Evolutionary conservation across 2,113 vertebrate genomes (phyloP).

Genomic region (Tyto alba): DNA sequence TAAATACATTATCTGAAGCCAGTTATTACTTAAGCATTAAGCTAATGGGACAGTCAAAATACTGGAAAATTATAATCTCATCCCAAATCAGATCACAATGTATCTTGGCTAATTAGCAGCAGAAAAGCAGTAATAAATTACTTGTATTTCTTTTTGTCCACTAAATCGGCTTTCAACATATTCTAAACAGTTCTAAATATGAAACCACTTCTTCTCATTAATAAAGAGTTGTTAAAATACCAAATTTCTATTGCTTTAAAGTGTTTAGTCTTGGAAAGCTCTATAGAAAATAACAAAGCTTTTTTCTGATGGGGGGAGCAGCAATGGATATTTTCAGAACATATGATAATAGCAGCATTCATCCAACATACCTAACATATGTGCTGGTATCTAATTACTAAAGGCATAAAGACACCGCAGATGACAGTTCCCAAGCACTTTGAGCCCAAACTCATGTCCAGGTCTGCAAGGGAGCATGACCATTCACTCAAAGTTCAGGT

Average conservation of each 20-base stretch:
- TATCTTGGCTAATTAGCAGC: constrained; percentile 33
- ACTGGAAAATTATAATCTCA: constrained; percentile 58
- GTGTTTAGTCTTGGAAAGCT: not conserved
- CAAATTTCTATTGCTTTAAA: not conserved
- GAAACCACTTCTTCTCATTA: not conserved
- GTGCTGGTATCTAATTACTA: not conserved
- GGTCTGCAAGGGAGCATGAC: not conserved
- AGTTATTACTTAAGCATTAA: constrained; percentile 47
- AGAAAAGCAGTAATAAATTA: constrained; percentile 35
- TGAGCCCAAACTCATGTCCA: not conserved
- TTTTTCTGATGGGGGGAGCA: not conserved
- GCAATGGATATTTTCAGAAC: not conserved
- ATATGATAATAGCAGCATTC: not conserved
- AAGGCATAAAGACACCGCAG: not conserved
- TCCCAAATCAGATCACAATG: constrained; percentile 44
- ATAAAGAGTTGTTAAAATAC: not conserved
- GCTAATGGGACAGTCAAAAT: constrained; percentile 50
- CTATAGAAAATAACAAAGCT: not conserved
- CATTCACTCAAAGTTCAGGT: not conserved
- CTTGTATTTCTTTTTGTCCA: not conserved
- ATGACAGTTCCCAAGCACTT: not conserved
- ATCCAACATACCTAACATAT: not conserved
- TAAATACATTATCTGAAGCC: constrained; percentile 23
- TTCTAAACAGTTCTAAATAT: not conserved
- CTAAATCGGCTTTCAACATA: not conserved